A percentile compares a stretch with the other conserved stretches of the same genome.
Evolutionary conservation across 2,888 invertebrate species (phyloP).

Genomic region (Tupiocoris notatus): DNA sequence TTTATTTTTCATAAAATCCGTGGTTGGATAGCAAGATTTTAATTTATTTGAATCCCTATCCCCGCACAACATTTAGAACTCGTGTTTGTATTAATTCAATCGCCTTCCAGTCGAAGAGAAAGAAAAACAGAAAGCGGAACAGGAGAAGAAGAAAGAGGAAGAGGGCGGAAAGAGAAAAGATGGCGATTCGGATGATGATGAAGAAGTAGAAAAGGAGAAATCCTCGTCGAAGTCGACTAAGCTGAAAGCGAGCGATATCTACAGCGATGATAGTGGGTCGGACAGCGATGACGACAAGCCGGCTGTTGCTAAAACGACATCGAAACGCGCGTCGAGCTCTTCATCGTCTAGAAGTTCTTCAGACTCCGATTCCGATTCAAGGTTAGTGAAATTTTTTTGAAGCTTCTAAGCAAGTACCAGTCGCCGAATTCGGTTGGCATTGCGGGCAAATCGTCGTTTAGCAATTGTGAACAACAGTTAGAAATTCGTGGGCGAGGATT

Average conservation of each 20-base stretch:
- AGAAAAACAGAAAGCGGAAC: constrained; percentile 55
- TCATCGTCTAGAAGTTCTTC: constrained; percentile 44
- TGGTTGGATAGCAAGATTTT: too few species aligned
- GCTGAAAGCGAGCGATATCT: constrained; percentile 83
- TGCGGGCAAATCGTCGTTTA: too few species aligned
- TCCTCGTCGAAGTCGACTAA: constrained; percentile 57
- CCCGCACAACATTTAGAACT: too few species aligned
- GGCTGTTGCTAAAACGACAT: constrained; percentile 23
- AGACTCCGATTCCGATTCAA: constrained; percentile 51
- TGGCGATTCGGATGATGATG: constrained; percentile 51
- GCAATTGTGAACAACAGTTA: too few species aligned
- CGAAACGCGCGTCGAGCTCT: constrained; percentile 23
- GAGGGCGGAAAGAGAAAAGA: constrained; percentile 55
- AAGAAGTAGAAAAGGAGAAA: constrained; percentile 43
- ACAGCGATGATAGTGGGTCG: constrained; percentile 54
- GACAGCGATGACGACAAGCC: constrained; percentile 51
- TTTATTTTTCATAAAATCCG: too few species aligned
- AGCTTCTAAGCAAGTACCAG: too few species aligned
- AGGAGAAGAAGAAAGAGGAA: constrained; percentile 55
- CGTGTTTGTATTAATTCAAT: too few species aligned
- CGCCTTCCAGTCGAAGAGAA: constrained; percentile 55
- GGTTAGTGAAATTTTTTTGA: too few species aligned
- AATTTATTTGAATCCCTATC: too few species aligned
- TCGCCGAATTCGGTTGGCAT: too few species aligned
- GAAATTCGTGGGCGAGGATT: too few species aligned